Evolutionary conservation across 2,888 invertebrate genomes (phyloP), one percentile per base, ranked within the genome.

Genomic region (Brachyopa scutellaris): DNA sequence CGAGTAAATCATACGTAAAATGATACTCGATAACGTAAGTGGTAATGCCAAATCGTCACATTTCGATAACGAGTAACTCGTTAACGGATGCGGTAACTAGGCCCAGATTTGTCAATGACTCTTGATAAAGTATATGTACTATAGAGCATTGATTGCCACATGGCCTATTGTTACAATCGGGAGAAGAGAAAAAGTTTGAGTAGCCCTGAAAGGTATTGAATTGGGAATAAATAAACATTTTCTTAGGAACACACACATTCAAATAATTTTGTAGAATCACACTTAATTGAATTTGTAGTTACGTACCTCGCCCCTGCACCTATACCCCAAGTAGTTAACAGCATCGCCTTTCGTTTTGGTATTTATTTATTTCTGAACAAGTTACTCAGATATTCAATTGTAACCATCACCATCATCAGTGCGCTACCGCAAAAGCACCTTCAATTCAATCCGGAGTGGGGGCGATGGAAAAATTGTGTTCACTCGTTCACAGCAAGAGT

Each of bases 231-330:
- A 57, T 66, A 31, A 36, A 49, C 17, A 53, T 51, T 49, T 59
- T 49, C 59, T 49, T n/a, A 59, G 40, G 15, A 62, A 7, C 33
- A 29, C 23, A 23, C 33, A 33, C 49, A 49, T 13, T 13, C 49
- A 62, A 64, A 53, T 64, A 66, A 47, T 67, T 53, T 64, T 47
- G 42, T 73, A 66, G 73, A 79, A 73, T 61, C 33, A 80, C 62
- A 40, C 33, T 55, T 80, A 74, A 74, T 74, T 69, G 67, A 79
- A 69, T 74, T 62, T 53, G 45, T 66, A 15, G 15, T 19, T 38
- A n/a, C 15, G 45, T 29, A 9, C 13, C 49, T 17, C 19, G 2
- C 1, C 29, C 21, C 11, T 36, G 26, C 15, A 19, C 7, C 9
- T 13, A 13, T n/a, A n/a, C n/a, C n/a, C 47, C 9, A 8, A 8